phyloP scores from a whole-genome alignment of 2,797 vertebrate genomes.

The Oreochromis mossambicus region DNA sequence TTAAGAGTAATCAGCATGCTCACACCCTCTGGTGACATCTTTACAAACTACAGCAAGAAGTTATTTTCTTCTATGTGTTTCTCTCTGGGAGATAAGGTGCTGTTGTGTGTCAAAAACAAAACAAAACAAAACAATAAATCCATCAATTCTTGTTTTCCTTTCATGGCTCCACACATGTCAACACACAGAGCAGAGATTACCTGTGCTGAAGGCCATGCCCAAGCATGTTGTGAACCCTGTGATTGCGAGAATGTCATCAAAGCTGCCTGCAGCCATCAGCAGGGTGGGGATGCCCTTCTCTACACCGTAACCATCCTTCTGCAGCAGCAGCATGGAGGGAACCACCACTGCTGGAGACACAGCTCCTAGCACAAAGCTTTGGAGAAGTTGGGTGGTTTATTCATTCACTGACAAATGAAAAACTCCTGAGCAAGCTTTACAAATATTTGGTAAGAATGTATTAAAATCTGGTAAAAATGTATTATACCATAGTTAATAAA shows the following conservation, averaged over 20 bases:
- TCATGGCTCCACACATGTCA: not conserved
- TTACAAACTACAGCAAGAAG: slow-evolving; percentile 31
- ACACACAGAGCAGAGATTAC: slow-evolving; percentile 58
- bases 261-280: slow-evolving; percentile 89
- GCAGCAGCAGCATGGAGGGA: slow-evolving; percentile 91
- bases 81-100: not conserved
- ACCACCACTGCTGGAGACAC: slow-evolving; percentile 96
- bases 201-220: slow-evolving; percentile 90
- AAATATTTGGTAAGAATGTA: not conserved
- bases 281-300: slow-evolving; percentile 93
- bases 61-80: not conserved
- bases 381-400: not conserved
- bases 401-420: not conserved
- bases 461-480: not conserved
- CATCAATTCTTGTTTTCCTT: not conserved
- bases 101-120: not conserved
- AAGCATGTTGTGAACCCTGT: slow-evolving; percentile 96
- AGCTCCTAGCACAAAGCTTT: slow-evolving; percentile 90
- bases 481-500: not conserved
- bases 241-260: slow-evolving; percentile 94
- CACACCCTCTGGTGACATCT: slow-evolving; percentile 52
- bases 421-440: not conserved
- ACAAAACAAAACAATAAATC: not conserved
- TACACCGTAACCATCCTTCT: slow-evolving; percentile 86
- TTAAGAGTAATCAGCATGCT: not conserved